phyloP scores from a whole-genome alignment of 1,140 invertebrate genomes.

The Drosophila nasuta region DNA sequence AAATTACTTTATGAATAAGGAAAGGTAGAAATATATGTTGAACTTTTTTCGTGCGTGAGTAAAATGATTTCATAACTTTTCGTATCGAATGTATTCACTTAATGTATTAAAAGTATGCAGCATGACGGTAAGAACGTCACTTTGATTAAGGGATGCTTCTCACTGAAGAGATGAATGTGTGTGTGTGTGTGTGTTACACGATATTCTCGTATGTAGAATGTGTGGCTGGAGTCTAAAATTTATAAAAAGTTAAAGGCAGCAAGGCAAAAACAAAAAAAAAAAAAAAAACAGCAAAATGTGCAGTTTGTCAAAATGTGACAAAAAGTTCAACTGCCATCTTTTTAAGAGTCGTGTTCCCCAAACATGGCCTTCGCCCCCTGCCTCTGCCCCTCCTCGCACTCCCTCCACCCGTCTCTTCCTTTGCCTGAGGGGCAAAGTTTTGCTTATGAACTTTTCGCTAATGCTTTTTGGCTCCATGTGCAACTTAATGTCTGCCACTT shows the following conservation, averaged over 20 bases:
- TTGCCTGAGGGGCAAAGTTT: conserved; percentile 50
- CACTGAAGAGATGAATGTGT: conserved; percentile 62
- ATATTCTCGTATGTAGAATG: conserved; percentile 54
- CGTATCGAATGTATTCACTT: conserved; percentile 73
- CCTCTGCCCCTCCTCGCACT: not conserved
- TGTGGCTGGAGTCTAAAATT: conserved; percentile 67
- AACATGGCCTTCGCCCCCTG: too few species aligned
- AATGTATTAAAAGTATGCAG: conserved; percentile 70
- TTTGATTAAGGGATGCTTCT: conserved; percentile 28
- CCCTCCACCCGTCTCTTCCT: not conserved
- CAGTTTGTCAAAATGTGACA: conserved; percentile 57
- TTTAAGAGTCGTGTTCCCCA: conserved; percentile 46
- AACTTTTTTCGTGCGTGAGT: not conserved
- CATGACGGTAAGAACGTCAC: not conserved
- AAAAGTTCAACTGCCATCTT: conserved; percentile 77
- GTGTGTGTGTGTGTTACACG: conserved; percentile 38
- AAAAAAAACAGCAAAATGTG: conserved; percentile 39
- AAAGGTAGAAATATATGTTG: too few species aligned
- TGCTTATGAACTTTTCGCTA: conserved; percentile 77
- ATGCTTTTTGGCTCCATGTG: conserved; percentile 57
- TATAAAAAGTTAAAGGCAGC: conserved; percentile 41
- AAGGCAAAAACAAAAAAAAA: too few species aligned
- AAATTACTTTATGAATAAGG: conserved; percentile 2
- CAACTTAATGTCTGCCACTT: conserved; percentile 58
- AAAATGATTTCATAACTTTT: conserved; percentile 74